These are phyloP conservation scores for Brenthis hecate DNA, from an alignment of 2,888 invertebrate species.

Conservation along the genomic window DNA sequence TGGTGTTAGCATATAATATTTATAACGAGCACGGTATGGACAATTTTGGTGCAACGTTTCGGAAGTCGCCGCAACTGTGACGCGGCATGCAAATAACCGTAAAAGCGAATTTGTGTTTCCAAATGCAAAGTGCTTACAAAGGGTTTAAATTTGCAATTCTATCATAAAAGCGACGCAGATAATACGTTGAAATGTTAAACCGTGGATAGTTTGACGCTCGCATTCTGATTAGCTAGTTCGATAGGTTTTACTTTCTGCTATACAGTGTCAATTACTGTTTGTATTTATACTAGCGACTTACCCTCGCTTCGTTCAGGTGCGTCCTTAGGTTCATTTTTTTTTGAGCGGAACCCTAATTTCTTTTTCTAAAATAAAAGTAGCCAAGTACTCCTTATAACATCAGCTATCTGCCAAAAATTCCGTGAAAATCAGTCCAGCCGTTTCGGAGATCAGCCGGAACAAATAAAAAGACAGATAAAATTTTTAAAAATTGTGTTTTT, in stretches of 20 bases:
- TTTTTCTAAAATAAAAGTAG: no score
- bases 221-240: slow-evolving; percentile 37
- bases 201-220: slow-evolving; percentile 59
- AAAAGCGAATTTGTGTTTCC: slow-evolving; percentile 80
- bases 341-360: no score
- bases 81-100: slow-evolving; percentile 76
- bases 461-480: no score
- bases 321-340: no score
- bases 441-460: no score
- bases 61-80: slow-evolving; percentile 70
- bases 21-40: slow-evolving; percentile 46
- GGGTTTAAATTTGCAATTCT: slow-evolving; percentile 82
- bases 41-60: slow-evolving; percentile 55
- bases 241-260: slow-evolving; percentile 32
- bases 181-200: slow-evolving; percentile 72
- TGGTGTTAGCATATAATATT: slow-evolving; percentile 45
- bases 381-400: no score
- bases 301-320: no score
- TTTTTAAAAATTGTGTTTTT: no score
- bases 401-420: no score
- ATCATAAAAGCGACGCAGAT: slow-evolving; percentile 74
- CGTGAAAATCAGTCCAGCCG: no score
- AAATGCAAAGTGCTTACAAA: slow-evolving; percentile 79
- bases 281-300: no score
- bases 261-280: slow-evolving; percentile 3